phyloP scores from a whole-genome alignment of 1,140 invertebrate genomes.

The Leptoteleia sp. region DNA sequence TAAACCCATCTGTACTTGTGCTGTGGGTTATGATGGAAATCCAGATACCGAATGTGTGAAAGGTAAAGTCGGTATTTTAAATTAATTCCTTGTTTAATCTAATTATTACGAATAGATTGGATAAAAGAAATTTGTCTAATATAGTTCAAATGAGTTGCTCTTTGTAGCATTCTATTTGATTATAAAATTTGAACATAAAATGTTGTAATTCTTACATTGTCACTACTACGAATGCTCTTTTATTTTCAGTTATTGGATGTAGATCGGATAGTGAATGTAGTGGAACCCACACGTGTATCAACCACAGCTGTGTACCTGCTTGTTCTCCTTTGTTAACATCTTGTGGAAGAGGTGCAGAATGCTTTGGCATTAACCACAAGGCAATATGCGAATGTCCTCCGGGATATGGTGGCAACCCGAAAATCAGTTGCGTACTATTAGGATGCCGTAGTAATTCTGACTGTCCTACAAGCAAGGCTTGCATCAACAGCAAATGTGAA shows the following conservation, averaged over 20 bases:
- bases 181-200: no score
- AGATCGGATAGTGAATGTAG: conserved; percentile 88
- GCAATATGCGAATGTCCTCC: no score
- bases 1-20: conserved; percentile 91
- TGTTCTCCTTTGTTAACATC: conserved; percentile 85
- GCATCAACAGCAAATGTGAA: conserved; percentile 89
- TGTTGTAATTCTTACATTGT: no score
- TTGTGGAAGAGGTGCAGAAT: conserved; percentile 88
- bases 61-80: conserved; percentile 76
- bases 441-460: conserved; percentile 89
- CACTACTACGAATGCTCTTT: no score
- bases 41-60: conserved; percentile 88
- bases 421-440: conserved; percentile 86
- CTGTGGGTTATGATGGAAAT: conserved; percentile 90
- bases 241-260: conserved; percentile 83
- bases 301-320: conserved; percentile 89
- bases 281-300: conserved; percentile 88
- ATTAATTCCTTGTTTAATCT: no score
- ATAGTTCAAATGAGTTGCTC: no score
- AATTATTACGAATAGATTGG: no score
- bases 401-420: no score
- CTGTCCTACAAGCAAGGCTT: conserved; percentile 88
- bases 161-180: no score
- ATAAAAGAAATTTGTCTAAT: no score
- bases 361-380: conserved; percentile 88